Evolutionary conservation across 2,797 vertebrate genomes (phyloP), one percentile per base, ranked within the genome.

Genomic region (Hydrolagus colliei): DNA sequence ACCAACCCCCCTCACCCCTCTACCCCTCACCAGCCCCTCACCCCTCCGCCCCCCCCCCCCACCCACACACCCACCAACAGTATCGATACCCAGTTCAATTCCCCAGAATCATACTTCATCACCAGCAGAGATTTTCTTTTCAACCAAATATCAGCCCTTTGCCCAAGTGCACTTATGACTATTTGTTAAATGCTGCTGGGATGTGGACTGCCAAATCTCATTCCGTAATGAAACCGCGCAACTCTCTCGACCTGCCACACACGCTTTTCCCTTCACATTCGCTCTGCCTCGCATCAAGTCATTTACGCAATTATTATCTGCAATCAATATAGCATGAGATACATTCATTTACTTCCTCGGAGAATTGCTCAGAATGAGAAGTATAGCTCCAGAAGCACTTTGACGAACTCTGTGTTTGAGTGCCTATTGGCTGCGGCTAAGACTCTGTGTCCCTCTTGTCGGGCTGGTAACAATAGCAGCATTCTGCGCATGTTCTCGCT

Each of bases 221-320:
- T 93, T 91, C 93, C 89, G 89, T 93, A 94, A 94, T 95, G 93
- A 93, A 94, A 93, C 91, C 90, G 77, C 91, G 91, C 92, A 91
- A 93, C 92, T 92, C 92, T 93, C 93, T 90, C 88, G 88, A 89
- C 88, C 89, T 89, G 86, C 88, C 88, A 88, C 89, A 89, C 87
- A 82, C 87, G 86, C 88, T 88, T 88, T 63, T 72, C 87, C 89
- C 85, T 87, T 90, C 90, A 89, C 90, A 90, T 90, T 91, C 91
- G 89, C 90, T 88, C 91, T 89, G 90, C 87, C 89, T 92, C 86
- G 18, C 89, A 92, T 92, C 91, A 90, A 92, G 93, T 93, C 91
- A 93, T 91, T 90, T 88, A 92, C 90, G 91, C 92, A 91, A 94
- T 94, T 93, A 93, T 92, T 93, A 93, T 92, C 91, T 91, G 90